Evolutionary conservation across 92 coral and sea anemone species (phyloP).

Genomic region (Zoanthus solanderi): DNA sequence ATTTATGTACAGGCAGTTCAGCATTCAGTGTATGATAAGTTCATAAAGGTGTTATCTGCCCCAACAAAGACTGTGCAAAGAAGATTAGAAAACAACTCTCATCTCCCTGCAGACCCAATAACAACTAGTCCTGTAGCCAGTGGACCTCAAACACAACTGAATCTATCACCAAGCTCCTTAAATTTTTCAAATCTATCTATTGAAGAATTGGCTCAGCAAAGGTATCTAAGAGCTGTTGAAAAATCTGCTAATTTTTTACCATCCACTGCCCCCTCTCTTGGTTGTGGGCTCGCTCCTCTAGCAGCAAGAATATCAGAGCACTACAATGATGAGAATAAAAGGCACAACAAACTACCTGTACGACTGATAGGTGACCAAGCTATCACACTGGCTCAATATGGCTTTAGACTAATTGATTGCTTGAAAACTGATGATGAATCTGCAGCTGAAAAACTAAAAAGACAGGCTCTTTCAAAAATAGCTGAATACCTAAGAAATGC

Average conservation of each 20-base stretch:
- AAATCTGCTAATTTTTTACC: background rate
- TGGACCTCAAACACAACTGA: slow-evolving; percentile 4
- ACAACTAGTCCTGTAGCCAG: background rate
- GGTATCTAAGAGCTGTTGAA: background rate
- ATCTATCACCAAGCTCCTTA: slow-evolving; percentile 12
- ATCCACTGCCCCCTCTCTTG: background rate
- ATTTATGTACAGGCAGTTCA: slow-evolving; percentile 64
- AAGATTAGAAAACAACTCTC: background rate
- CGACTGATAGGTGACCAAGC: slow-evolving; percentile 58
- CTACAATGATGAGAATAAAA: slow-evolving; percentile 33
- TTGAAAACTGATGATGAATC: slow-evolving; percentile 36
- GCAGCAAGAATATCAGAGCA: slow-evolving; percentile 49
- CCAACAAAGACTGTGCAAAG: slow-evolving; percentile 18
- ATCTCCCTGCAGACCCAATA: background rate
- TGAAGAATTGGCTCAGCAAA: slow-evolving; percentile 5
- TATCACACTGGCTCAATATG: slow-evolving; percentile 38
- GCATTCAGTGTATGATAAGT: slow-evolving; percentile 41
- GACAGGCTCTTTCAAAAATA: slow-evolving; percentile 34
- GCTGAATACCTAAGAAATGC: slow-evolving; percentile 46
- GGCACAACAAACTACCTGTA: slow-evolving; percentile 38
- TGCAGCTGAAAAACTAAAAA: slow-evolving; percentile 30
- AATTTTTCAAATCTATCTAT: slow-evolving; percentile 12
- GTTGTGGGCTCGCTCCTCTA: slow-evolving; percentile 52
- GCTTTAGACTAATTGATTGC: slow-evolving; percentile 34
- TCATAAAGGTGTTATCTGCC: slow-evolving; percentile 26